Base-by-base conservation (phyloP, 2,797 vertebrate species). In the Sparus aurata region DNA sequence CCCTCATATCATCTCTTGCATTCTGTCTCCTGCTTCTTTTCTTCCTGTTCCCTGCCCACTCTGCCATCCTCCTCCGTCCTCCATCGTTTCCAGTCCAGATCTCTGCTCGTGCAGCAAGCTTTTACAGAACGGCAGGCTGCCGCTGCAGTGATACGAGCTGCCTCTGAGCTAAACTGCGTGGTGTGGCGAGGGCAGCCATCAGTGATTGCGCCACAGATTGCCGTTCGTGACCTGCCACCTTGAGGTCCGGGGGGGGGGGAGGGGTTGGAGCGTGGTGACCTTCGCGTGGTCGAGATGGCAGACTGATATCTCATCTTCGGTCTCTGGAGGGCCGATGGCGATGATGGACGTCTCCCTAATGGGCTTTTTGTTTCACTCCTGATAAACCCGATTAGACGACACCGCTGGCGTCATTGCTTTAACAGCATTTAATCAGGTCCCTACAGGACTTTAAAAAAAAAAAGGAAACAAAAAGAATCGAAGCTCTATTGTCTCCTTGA, bases 331-430 rank as follows among this genome's bases (percentile, higher is more conserved):
- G 41, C 7, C 0, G 4, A 6, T 46, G 11, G 53, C 2, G 54
- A 63, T 80, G 83, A 89, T 66, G 77, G 80, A 82, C 82, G 68
- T 67, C 61, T 12, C n/a, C 0, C 58, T 73, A 82, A 83, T 80
- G 64, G 58, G 67, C 16, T 46, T 58, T 73, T 68, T 73, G 71
- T 74, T 82, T 78, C 46, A 10, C 60, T 60, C 45, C 67, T 54
- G 76, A 77, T 82, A 43, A 73, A 73, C 62, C 65, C 65, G n/a
- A 57, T 73, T 46, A 38, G 62, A 77, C 20, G 9, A 47, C 12
- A 22, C 41, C 30, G 54, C 68, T 46, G 47, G 43, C 23, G 25
- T 65, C 61, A 77, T 82, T 72, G 83, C 78, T 75, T 72, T 18
- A 43, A 57, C 63, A 45, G 16, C 16, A 38, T 67, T 70, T 27